These are phyloP conservation scores for Talpa occidentalis DNA, from an alignment of 2,113 vertebrate genomes.

Conservation along the genomic window DNA sequence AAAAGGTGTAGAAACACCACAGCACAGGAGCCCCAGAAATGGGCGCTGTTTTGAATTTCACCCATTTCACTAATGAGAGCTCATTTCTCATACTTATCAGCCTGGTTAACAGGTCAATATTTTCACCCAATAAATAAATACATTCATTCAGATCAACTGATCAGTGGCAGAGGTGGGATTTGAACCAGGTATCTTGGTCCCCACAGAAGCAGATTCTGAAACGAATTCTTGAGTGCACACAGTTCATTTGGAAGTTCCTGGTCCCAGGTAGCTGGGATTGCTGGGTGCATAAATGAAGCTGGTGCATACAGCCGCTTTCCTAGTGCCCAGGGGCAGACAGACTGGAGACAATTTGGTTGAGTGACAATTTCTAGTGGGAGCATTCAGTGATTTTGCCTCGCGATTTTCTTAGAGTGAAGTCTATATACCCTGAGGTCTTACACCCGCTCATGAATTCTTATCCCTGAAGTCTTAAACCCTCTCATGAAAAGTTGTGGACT, in stretches of 20 bases:
- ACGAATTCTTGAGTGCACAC: neutral
- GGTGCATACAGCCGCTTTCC: accelerated
- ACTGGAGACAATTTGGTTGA: neutral
- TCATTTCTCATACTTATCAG: neutral
- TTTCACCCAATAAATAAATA: neutral
- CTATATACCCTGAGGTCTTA: too few species aligned
- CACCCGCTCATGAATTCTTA: too few species aligned
- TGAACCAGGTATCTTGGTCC: neutral
- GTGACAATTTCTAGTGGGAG: too few species aligned
- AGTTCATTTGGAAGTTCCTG: neutral
- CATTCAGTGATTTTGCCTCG: neutral
- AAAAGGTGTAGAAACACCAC: too few species aligned
- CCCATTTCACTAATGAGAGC: neutral
- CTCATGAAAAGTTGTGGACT: neutral
- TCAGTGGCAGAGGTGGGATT: neutral
- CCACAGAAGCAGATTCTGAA: neutral
- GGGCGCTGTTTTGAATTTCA: neutral
- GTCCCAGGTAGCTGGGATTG: neutral
- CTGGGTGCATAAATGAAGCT: neutral
- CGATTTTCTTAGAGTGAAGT: neutral
- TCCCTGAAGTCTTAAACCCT: too few species aligned
- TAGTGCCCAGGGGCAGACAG: neutral
- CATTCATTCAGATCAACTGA: neutral
- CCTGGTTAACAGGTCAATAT: neutral
- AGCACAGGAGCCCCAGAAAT: too few species aligned